Conservation (phyloP, 2,113 vertebrate genomes). For the Burhinus oedicnemus region DNA sequence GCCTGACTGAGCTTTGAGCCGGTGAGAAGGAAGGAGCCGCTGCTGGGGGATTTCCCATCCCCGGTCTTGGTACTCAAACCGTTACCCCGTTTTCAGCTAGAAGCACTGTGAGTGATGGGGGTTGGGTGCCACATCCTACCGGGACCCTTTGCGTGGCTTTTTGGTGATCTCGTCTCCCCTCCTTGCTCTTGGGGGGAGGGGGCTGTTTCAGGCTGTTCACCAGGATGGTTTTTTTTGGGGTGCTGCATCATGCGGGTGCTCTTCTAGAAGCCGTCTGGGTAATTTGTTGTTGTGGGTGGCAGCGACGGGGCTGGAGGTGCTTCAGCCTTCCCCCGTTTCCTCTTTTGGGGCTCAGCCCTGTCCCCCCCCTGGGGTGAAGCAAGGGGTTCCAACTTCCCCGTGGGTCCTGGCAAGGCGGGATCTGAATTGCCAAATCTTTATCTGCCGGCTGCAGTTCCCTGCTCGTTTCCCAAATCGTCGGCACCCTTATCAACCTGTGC, state of each 20-base stretch:
- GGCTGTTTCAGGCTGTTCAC: background rate
- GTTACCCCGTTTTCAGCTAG: background rate
- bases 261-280: background rate
- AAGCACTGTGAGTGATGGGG: background rate
- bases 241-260: fast-evolving
- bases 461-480: fast-evolving
- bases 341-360: background rate
- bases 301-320: background rate
- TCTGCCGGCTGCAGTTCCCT: background rate
- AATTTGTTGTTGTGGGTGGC: too few species aligned
- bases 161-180: background rate
- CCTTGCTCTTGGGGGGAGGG: background rate
- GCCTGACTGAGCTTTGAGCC: background rate
- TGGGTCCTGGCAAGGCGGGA: background rate
- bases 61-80: fast-evolving
- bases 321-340: background rate
- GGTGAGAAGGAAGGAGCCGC: background rate
- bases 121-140: fast-evolving
- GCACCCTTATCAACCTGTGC: background rate
- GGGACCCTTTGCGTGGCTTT: background rate
- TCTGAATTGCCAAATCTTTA: background rate
- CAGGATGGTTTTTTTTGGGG: background rate
- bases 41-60: background rate
- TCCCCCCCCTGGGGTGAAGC: too few species aligned
- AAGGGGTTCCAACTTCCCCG: background rate